Base-by-base conservation (phyloP, 2,797 vertebrate species). In the Percopsis omiscomaycus region DNA sequence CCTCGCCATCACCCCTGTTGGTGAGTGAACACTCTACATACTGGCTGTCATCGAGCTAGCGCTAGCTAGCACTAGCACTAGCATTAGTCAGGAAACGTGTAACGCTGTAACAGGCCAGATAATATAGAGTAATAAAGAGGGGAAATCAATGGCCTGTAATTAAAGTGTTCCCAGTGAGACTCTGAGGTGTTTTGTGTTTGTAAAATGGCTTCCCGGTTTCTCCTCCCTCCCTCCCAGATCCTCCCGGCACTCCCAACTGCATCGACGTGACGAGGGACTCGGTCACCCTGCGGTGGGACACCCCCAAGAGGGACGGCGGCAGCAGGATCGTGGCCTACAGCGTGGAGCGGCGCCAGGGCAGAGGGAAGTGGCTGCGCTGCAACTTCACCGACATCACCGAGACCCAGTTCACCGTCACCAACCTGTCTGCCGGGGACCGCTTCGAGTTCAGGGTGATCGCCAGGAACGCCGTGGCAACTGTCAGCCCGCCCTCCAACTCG, bases 221-320 rank as follows among this genome's bases (percentile, higher is more conserved):
- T 44, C 55, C 55, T 52, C 66, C 37, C 58, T 64, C 2, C 73
- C 53, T 15, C 16, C 61, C 75, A 99, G 98, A 99, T 82, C 98
- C 97, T 70, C 97, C 98, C 82, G 96, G 97, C 65, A 98, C 88
- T 59, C 98, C 96, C 52, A 94, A 96, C 81, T 98, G 96, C 77
- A 98, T 99, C 49, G 97, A 99, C 83, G 93, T 96, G 61, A 99
- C 98, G 69, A 94, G 97, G 82, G 96, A 99, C 89, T 96, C 98
- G 32, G 94, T 98, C 78, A 98, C 97, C 29, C 92, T 99, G 64
- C 94, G 95, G 58, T 99, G 98, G 98, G 95, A 93, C 0, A 80
- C 94, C 4, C 98, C 97, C 0, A 79, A 95, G 71, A 95, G 91
- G 72, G 97, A 99, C 2, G 97, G 98, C 69, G 97, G 97, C 86